phyloP scores from a whole-genome alignment of 53 echinoderm and acorn worm species.

The Paelopatides confundens region DNA sequence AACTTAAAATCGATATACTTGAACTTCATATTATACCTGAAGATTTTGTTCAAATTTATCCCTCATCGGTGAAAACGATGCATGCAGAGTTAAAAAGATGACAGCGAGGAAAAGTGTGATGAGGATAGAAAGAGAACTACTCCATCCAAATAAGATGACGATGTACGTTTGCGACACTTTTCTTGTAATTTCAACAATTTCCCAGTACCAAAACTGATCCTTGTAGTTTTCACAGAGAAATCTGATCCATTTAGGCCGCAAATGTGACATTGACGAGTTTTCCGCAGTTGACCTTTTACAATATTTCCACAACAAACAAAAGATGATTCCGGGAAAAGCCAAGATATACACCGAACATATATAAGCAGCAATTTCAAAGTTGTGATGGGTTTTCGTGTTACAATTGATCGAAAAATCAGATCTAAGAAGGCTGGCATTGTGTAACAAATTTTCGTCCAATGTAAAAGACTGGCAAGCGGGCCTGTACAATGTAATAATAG shows the following conservation, averaged over 20 bases:
- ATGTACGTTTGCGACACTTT: constrained; percentile 1
- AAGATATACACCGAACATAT: not conserved
- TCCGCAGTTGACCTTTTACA: not conserved
- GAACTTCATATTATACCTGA: not conserved
- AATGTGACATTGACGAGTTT: no score
- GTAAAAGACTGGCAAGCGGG: constrained; percentile 55
- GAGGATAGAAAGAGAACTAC: not conserved
- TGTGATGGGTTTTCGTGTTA: not conserved
- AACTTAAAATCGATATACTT: no score
- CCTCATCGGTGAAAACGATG: constrained; percentile 20
- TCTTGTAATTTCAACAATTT: constrained; percentile 26
- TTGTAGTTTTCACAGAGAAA: constrained; percentile 37
- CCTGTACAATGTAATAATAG: constrained; percentile 48
- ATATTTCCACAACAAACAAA: not conserved
- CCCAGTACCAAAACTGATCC: constrained; percentile 33
- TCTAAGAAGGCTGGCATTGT: constrained; percentile 15
- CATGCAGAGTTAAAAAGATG: not conserved
- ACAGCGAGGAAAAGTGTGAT: not conserved
- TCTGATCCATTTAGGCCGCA: not conserved
- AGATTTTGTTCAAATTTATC: constrained; percentile 32
- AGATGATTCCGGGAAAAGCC: not conserved
- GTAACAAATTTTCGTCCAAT: constrained; percentile 3
- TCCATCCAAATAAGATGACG: constrained; percentile 26
- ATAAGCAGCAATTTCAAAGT: constrained; percentile 18
- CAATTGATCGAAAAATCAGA: constrained; percentile 71